Conservation (phyloP, 2,888 invertebrate species). For the Podotricha telesiphe region DNA sequence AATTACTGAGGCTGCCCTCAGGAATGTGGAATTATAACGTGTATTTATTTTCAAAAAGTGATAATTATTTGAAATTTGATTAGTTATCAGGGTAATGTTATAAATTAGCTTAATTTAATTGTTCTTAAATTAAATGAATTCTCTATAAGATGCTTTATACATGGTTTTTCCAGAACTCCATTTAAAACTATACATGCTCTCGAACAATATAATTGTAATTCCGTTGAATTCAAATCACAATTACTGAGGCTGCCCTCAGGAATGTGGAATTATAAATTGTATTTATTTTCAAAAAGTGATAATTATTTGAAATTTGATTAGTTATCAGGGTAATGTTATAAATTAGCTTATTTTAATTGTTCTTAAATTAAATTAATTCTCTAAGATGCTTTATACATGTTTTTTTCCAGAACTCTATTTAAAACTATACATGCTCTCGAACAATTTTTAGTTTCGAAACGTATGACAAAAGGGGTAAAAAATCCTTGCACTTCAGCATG, state of each 20-base stretch:
- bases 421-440: slow-evolving; percentile 39
- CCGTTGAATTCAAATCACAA: neutral
- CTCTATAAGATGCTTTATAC: neutral
- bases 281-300: too few relatives aligned
- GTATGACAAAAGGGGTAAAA: slow-evolving; percentile 46
- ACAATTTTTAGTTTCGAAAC: slow-evolving; percentile 38
- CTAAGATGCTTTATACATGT: neutral
- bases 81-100: neutral
- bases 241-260: too few relatives aligned
- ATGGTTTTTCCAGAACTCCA: neutral
- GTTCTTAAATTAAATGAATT: neutral
- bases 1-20: too few relatives aligned
- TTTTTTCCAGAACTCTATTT: slow-evolving; percentile 23
- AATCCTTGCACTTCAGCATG: slow-evolving; percentile 50
- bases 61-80: too few relatives aligned
- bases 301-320: too few relatives aligned
- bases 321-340: neutral
- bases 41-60: too few relatives aligned
- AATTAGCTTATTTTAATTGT: neutral
- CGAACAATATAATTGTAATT: neutral
- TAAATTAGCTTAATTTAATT: neutral
- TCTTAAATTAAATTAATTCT: neutral
- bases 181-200: slow-evolving; percentile 42
- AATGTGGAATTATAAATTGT: too few relatives aligned
- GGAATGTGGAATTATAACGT: too few relatives aligned